Evolutionary conservation across 2,797 vertebrate genomes (phyloP), one percentile per base, ranked within the genome.

Genomic region (Bufotes viridis): DNA sequence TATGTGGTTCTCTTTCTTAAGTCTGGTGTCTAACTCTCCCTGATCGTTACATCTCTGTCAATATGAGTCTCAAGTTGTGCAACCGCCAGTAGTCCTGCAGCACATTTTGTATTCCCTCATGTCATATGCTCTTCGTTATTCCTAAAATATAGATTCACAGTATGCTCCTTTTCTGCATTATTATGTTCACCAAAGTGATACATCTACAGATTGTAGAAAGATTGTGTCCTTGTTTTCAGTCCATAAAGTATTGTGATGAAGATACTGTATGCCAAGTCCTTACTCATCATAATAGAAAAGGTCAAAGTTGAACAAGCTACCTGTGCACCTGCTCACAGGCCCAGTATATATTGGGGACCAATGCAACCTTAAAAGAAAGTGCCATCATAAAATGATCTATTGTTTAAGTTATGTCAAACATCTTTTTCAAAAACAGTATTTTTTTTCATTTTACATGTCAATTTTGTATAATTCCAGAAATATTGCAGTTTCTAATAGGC

Each of bases 1-100:
- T 83, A 87, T 89, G 57, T 87, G 84, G 84, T 89, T 87, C 74
- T 89, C 65, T 51, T 84, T 63, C 78, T 26, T 55, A 7, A 87
- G 24, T 83, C 85, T 83, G 85, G 81, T 84, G 65, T 89, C 84
- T 89, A 82, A 89, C 74, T 79, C 72, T 78, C 81, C 61, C 42
- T 74, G 75, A 87, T 81, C 57, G 17, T 63, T 81, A 85, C 42
- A 86, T 86, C 78, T 61, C 55, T 58, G 84, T 86, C 88, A 86
- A 86, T 82, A 88, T 75, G 57, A 24, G 57, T 89, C 69, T 81
- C 60, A 81, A 81, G 78, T 67, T 86, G 78, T 67, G 82, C 78
- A 82, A 75, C 67, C 72, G 67, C 55, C 51, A 81, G 20, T 24
- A 70, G 57, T 60, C 55, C 61, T 80, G 53, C 69, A 22, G 51